Percentiles rank a stretch among this genome's conserved stretches.
phyloP scores from a whole-genome alignment of 2,888 invertebrate genomes.

The Bombyx huttoni region DNA sequence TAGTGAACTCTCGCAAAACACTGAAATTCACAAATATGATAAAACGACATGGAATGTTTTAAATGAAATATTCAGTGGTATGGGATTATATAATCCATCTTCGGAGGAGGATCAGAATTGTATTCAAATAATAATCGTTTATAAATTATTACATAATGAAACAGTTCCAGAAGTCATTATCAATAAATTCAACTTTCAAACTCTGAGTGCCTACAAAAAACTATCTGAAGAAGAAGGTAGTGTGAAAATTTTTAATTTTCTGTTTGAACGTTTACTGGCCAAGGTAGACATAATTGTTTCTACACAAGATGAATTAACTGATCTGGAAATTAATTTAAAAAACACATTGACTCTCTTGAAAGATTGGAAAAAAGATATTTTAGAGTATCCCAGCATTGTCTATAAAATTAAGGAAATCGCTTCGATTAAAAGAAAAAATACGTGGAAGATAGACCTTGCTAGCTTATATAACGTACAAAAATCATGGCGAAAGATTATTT shows the following conservation, averaged over 20 bases:
- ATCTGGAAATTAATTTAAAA: constrained; percentile 12
- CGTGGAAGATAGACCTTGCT: constrained; percentile 22
- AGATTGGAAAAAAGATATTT: constrained; percentile 34
- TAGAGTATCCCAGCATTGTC: constrained; percentile 26
- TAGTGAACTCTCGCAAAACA: constrained; percentile 18
- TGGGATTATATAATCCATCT: constrained; percentile 29
- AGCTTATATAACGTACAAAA: constrained; percentile 39
- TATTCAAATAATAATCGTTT: constrained; percentile 25
- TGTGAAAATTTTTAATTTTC: constrained; percentile 32
- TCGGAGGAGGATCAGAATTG: constrained; percentile 19
- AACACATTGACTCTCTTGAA: constrained; percentile 22
- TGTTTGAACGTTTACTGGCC: constrained; percentile 18
- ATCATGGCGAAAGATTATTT: constrained; percentile 38
- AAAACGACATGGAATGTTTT: constrained; percentile 33
- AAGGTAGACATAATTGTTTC: constrained; percentile 17
- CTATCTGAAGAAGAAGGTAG: constrained; percentile 24
- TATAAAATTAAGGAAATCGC: constrained; percentile 30
- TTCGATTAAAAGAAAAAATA: constrained; percentile 23
- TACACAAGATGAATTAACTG: constrained; percentile 17
- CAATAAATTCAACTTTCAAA: constrained; percentile 23
- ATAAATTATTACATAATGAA: constrained; percentile 23
- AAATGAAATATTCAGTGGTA: constrained; percentile 28
- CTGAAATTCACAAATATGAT: constrained; percentile 23
- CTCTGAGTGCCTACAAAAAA: constrained; percentile 19
- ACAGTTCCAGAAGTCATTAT: constrained; percentile 25